These are phyloP conservation scores for Oenanthe oenanthe DNA, from an alignment of 2,113 vertebrate genomes.

Conservation along the genomic window DNA sequence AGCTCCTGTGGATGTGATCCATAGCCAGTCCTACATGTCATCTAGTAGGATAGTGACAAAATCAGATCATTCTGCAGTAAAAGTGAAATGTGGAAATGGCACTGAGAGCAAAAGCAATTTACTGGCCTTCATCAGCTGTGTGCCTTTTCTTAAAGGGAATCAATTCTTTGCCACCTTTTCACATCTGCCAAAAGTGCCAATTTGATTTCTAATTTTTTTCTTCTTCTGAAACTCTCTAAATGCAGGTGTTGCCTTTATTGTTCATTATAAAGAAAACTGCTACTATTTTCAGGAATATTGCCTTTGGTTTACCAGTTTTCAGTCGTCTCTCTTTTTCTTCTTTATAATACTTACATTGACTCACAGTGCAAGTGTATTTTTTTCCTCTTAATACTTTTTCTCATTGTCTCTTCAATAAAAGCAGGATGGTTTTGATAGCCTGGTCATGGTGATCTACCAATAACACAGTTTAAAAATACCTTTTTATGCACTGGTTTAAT, in stretches of 20 bases:
- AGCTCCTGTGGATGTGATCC: neutral
- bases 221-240: neutral
- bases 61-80: neutral
- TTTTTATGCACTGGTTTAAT: neutral
- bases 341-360: neutral
- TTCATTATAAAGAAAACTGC: neutral
- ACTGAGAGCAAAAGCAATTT: neutral
- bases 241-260: neutral
- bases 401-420: neutral
- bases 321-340: neutral
- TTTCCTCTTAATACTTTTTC: neutral
- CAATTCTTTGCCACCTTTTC: neutral
- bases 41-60: fast-evolving
- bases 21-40: neutral
- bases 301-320: neutral
- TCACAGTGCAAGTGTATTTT: fast-evolving
- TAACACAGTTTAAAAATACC: neutral
- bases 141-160: neutral
- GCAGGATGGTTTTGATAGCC: neutral
- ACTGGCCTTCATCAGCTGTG: fast-evolving
- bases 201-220: neutral
- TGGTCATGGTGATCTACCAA: neutral
- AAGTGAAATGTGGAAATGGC: neutral
- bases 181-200: neutral
- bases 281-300: neutral